These are phyloP conservation scores for Oscheius sp. DNA, from an alignment of 1,140 invertebrate species.

Conservation along the genomic window DNA sequence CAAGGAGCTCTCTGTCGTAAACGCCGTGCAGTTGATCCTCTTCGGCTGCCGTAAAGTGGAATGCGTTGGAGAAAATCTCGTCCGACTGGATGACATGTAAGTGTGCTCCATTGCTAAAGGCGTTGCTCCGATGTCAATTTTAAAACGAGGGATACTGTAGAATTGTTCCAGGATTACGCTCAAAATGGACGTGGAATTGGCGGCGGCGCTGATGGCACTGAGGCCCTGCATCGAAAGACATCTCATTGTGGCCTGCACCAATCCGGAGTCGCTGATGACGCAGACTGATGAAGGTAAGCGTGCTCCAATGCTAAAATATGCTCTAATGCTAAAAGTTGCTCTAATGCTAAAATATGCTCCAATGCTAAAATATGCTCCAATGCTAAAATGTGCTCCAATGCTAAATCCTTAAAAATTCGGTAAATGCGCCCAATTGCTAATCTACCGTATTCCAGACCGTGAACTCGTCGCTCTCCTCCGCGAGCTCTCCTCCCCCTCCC, in stretches of 20 bases:
- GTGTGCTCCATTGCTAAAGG: slow-evolving; percentile 6
- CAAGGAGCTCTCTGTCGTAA: slow-evolving; percentile 94
- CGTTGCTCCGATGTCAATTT: not conserved
- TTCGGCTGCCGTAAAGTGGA: slow-evolving; percentile 87
- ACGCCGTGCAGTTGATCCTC: slow-evolving; percentile 84
- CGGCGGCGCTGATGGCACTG: slow-evolving; percentile 78
- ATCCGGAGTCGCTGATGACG: slow-evolving; percentile 69
- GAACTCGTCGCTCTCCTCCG: too few species aligned
- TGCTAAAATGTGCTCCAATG: too few species aligned
- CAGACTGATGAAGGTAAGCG: not conserved
- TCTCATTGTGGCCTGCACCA: slow-evolving; percentile 73
- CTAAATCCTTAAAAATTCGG: too few species aligned
- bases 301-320: too few species aligned
- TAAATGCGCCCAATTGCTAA: too few species aligned
- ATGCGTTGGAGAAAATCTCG: slow-evolving; percentile 64
- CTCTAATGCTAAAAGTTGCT: too few species aligned
- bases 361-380: too few species aligned
- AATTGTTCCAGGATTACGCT: slow-evolving; percentile 75
- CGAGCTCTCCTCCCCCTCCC: too few species aligned
- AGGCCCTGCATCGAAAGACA: slow-evolving; percentile 82
- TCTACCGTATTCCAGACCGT: too few species aligned
- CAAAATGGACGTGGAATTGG: slow-evolving; percentile 75
- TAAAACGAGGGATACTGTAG: too few species aligned
- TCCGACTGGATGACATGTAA: slow-evolving; percentile 80
- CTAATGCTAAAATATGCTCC: too few species aligned